phyloP scores from a whole-genome alignment of 2,888 invertebrate species.

The Drosophila anomalipes region DNA sequence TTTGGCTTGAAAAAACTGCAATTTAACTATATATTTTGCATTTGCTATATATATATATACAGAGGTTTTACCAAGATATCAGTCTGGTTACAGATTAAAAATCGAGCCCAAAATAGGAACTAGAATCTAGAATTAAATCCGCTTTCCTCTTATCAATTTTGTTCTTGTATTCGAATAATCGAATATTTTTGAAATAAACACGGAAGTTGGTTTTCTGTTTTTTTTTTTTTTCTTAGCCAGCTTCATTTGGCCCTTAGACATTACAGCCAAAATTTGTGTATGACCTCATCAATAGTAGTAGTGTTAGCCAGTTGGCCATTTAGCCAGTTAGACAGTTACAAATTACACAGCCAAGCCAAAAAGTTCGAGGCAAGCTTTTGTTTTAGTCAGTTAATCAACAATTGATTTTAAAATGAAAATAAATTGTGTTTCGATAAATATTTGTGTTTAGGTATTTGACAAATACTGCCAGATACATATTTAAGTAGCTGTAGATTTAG shows the following conservation, averaged over 20 bases:
- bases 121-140: background rate
- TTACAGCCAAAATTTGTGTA: slow-evolving; percentile 27
- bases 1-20: background rate
- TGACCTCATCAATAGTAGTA: slow-evolving; percentile 47
- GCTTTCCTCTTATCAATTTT: background rate
- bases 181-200: background rate
- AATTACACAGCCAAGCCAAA: slow-evolving; percentile 33
- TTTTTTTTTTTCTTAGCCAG: background rate
- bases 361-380: slow-evolving; percentile 19
- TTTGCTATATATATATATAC: background rate
- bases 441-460: background rate
- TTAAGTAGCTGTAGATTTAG: background rate
- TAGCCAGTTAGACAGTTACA: slow-evolving; percentile 18
- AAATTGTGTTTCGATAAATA: background rate
- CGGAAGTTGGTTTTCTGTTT: background rate
- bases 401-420: slow-evolving; percentile 61
- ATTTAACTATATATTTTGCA: background rate
- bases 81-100: background rate
- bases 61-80: too few species aligned
- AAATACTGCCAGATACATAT: background rate
- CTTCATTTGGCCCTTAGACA: slow-evolving; percentile 23
- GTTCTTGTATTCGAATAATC: background rate
- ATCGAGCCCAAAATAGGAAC: background rate
- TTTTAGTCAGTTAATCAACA: slow-evolving; percentile 61
- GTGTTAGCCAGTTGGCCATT: slow-evolving; percentile 5